These are phyloP conservation scores for Clarias platycephalus DNA, from an alignment of 2,797 vertebrate genomes.

Conservation along the genomic window DNA sequence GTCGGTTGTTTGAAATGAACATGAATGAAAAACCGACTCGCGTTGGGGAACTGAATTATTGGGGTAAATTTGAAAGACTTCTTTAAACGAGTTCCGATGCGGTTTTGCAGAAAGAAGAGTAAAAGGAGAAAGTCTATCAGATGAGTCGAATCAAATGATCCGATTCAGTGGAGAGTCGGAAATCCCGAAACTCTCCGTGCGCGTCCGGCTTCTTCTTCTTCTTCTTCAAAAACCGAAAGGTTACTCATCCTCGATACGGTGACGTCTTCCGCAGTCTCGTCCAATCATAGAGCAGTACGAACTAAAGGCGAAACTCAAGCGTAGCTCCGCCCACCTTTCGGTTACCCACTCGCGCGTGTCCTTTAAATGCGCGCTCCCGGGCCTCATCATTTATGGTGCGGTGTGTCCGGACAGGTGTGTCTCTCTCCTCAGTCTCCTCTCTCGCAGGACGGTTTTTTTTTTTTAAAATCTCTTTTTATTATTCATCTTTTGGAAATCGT, in stretches of 20 bases:
- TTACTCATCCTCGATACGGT: background rate
- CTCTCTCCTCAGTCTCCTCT: background rate
- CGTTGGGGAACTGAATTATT: background rate
- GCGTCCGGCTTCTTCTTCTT: background rate
- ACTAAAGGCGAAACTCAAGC: constrained; percentile 67
- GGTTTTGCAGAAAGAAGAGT: background rate
- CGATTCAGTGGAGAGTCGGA: background rate
- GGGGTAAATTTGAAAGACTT: background rate
- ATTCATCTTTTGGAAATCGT: background rate
- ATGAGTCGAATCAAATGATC: background rate
- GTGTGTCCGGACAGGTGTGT: constrained; percentile 68
- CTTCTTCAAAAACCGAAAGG: background rate
- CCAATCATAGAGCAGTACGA: background rate
- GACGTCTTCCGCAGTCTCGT: constrained; percentile 6
- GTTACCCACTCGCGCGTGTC: background rate
- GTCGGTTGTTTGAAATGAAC: background rate
- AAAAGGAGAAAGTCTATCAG: background rate
- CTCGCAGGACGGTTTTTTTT: background rate
- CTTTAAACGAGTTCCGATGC: background rate
- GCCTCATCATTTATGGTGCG: constrained; percentile 64
- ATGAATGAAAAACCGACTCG: background rate
- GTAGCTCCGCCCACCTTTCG: constrained; percentile 68
- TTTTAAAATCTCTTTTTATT: no score
- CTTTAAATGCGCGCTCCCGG: constrained; percentile 32
- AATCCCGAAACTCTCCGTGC: background rate